phyloP scores from a whole-genome alignment of 2,888 invertebrate genomes.

The Athalia cordata region DNA sequence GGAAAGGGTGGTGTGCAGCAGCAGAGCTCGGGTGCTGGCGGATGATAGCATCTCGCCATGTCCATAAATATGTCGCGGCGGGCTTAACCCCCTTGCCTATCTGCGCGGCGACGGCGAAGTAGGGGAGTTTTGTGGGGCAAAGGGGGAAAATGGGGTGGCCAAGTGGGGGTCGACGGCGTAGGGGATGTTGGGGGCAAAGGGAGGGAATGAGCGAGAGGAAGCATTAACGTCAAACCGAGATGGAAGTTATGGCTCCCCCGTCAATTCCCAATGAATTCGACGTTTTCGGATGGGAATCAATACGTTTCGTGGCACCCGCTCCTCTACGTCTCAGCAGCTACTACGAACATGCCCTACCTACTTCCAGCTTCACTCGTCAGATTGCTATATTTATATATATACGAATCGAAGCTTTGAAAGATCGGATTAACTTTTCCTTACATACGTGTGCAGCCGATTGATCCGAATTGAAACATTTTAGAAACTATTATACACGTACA shows the following conservation, averaged over 20 bases:
- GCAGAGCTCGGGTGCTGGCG: conserved; percentile 58
- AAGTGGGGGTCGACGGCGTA: neutral
- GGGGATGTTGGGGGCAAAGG: conserved; percentile 4
- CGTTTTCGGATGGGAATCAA: conserved; percentile 72
- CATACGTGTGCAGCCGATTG: conserved; percentile 1
- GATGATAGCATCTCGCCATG: conserved; percentile 73
- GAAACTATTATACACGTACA: conserved; percentile 24
- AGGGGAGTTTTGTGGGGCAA: conserved; percentile 59
- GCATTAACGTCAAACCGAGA: conserved; percentile 73
- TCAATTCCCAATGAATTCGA: conserved; percentile 74
- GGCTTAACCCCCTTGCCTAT: conserved; percentile 73
- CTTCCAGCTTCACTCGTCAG: conserved; percentile 27
- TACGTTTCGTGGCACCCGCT: conserved; percentile 61
- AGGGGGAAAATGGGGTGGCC: conserved; percentile 21
- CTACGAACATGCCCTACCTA: neutral
- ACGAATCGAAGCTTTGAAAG: conserved; percentile 39
- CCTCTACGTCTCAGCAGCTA: neutral
- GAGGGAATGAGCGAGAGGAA: conserved; percentile 13
- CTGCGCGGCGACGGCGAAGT: conserved; percentile 67
- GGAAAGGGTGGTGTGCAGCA: conserved; percentile 15
- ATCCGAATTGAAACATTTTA: conserved; percentile 38
- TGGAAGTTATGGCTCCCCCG: conserved; percentile 74
- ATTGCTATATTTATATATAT: conserved; percentile 9
- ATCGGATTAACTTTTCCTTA: conserved; percentile 43
- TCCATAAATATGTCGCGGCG: conserved; percentile 74